Evolutionary conservation across 2,113 vertebrate species (phyloP).

Genomic region (Cettia cetti): DNA sequence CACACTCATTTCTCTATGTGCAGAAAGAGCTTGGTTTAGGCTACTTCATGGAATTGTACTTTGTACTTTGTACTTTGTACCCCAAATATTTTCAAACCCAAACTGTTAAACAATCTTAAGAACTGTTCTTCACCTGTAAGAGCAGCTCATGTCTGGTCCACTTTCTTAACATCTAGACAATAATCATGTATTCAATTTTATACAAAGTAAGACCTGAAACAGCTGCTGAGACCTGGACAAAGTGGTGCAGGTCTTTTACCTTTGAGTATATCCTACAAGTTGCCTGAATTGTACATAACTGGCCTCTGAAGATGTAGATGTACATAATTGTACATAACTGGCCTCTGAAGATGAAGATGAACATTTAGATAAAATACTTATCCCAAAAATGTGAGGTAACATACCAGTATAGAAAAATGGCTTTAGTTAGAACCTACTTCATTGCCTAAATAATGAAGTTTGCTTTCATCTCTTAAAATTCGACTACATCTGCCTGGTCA

Average conservation of each 20-base stretch:
- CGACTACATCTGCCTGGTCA: neutral
- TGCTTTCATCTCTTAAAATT: neutral
- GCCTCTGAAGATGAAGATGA: neutral
- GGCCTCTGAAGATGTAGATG: neutral
- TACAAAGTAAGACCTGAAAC: neutral
- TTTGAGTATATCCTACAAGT: neutral
- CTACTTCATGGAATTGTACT: neutral
- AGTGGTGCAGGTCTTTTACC: neutral
- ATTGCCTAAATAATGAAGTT: neutral
- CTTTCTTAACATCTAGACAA: neutral
- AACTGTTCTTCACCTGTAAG: neutral
- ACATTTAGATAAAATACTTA: neutral
- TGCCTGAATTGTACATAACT: neutral
- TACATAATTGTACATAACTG: neutral
- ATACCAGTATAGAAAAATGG: neutral
- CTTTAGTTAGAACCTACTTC: neutral
- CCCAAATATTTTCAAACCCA: neutral
- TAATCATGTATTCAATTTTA: neutral
- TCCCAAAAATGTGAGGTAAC: neutral
- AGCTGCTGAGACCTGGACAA: neutral
- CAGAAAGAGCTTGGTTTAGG: neutral
- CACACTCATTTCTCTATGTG: neutral
- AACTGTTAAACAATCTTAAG: neutral
- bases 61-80: neutral
- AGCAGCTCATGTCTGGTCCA: neutral